These are phyloP conservation scores for Macrocentrus cingulum DNA, from an alignment of 1,140 invertebrate genomes.

Conservation along the genomic window DNA sequence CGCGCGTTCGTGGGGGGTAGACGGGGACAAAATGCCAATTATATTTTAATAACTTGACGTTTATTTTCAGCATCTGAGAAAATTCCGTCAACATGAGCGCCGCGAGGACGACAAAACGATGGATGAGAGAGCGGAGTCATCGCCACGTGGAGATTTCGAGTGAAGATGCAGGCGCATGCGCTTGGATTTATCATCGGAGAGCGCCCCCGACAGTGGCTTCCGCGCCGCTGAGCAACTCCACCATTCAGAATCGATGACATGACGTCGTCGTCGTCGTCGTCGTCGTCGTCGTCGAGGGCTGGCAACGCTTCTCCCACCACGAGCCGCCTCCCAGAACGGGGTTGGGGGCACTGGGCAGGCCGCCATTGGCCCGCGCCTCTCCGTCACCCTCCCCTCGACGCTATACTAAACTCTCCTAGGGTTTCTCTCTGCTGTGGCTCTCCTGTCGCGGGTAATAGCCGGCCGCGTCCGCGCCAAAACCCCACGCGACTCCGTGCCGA, in stretches of 20 bases:
- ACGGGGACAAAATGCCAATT: conserved; percentile 52
- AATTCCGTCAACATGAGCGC: no score
- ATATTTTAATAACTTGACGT: conserved; percentile 51
- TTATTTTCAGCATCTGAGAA: no score
- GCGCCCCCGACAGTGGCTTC: conserved; percentile 57
- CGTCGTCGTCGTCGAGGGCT: no score
- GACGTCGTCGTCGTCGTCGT: no score
- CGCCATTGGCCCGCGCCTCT: conserved; percentile 29
- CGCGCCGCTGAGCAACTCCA: conserved; percentile 56
- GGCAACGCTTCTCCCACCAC: conserved; percentile 32
- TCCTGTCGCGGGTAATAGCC: no score
- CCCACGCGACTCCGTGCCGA: conserved; percentile 32
- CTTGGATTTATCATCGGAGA: conserved; percentile 13
- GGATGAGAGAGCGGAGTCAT: no score
- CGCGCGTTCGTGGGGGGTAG: no score
- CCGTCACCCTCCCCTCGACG: conserved; percentile 26
- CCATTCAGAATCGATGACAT: conserved; percentile 61
- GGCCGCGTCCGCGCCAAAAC: conserved; percentile 31
- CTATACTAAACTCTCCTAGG: neutral
- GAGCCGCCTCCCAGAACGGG: neutral
- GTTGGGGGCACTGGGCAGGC: neutral
- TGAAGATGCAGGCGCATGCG: conserved; percentile 35
- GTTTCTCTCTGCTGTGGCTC: neutral
- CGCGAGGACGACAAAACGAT: conserved; percentile 21
- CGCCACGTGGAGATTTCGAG: neutral